These are phyloP conservation scores for Antheraea mylitta DNA, from an alignment of 1,140 invertebrate species.

Conservation along the genomic window DNA sequence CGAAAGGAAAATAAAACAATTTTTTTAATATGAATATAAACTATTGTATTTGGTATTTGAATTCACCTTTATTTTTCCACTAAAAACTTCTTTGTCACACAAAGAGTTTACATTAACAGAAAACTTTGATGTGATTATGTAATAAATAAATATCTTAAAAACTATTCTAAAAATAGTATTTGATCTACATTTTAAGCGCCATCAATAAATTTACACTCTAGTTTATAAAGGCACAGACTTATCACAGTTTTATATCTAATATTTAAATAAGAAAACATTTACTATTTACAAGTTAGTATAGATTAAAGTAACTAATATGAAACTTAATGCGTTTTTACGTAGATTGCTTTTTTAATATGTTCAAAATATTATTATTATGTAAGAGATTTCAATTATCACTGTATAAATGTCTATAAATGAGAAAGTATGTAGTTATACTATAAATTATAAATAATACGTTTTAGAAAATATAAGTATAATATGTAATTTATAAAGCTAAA, in stretches of 20 bases:
- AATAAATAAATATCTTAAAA: conserved; percentile 50
- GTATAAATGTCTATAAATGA: no score
- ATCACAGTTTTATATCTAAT: conserved; percentile 57
- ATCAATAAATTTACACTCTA: conserved; percentile 49
- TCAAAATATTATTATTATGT: neutral
- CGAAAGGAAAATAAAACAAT: conserved; percentile 7
- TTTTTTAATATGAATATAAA: conserved; percentile 35
- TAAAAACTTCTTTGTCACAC: conserved; percentile 26
- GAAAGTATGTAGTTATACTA: no score
- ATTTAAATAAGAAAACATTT: conserved; percentile 42
- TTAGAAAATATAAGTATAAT: neutral
- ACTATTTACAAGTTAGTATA: conserved; percentile 43
- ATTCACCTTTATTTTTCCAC: conserved; percentile 29
- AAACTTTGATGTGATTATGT: conserved; percentile 28
- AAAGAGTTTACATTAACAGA: neutral
- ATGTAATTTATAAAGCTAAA: neutral
- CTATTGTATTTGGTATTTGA: conserved; percentile 51
- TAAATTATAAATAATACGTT: no score
- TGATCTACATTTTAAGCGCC: conserved; percentile 49
- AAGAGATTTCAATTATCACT: neutral
- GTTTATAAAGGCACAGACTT: conserved; percentile 72
- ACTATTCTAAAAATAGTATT: conserved; percentile 41
- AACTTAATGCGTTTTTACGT: neutral
- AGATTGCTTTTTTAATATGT: neutral
- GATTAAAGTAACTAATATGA: neutral